Conservation (phyloP, 2,113 vertebrate genomes). For the Saccopteryx leptura region DNA sequence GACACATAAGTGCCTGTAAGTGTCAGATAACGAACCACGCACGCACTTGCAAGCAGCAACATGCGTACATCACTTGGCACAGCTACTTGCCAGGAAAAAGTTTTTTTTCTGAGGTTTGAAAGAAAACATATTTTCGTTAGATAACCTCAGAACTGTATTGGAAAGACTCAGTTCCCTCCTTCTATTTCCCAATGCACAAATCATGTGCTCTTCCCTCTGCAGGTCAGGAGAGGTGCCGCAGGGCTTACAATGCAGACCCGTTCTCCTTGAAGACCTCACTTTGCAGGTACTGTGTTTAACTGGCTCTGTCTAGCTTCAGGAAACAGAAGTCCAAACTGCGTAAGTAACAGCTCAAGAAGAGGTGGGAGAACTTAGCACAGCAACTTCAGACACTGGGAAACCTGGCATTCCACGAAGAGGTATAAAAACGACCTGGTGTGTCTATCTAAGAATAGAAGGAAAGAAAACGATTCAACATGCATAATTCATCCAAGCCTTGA, state of each 20-base stretch:
- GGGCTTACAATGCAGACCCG: background rate
- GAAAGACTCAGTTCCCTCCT: background rate
- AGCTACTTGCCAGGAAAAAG: background rate
- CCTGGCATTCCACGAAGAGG: background rate
- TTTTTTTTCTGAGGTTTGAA: background rate
- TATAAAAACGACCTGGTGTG: background rate
- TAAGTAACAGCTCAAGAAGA: background rate
- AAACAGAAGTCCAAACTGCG: background rate
- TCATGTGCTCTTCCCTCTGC: too few relatives aligned
- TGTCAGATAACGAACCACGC: background rate
- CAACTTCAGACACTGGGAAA: background rate
- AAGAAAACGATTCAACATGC: background rate
- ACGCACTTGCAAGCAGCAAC: accelerated
- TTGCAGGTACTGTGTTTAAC: background rate
- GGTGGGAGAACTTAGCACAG: too few relatives aligned
- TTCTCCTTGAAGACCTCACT: background rate
- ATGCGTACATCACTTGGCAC: accelerated
- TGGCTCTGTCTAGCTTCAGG: background rate
- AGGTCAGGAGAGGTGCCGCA: accelerated
- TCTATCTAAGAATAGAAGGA: background rate
- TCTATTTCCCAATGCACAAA: background rate
- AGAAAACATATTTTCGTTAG: background rate
- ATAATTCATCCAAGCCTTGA: background rate
- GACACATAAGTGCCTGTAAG: too few relatives aligned
- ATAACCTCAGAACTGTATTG: background rate